Evolutionary conservation across 1,140 invertebrate genomes (phyloP).

Genomic region (Danaus melanippus): DNA sequence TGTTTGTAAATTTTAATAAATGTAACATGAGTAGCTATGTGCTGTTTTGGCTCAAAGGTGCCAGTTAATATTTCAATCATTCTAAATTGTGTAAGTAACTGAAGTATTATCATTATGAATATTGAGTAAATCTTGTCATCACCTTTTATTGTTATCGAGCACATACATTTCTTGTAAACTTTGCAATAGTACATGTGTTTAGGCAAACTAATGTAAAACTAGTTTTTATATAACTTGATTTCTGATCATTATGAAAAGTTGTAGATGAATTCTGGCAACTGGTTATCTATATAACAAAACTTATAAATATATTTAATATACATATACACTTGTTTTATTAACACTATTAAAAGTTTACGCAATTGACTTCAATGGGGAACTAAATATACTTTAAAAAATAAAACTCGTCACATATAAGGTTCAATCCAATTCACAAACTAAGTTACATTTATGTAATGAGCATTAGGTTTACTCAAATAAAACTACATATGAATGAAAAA

Average conservation of each 20-base stretch:
- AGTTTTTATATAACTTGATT: constrained; percentile 3
- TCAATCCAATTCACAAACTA: background rate
- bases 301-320: constrained; percentile 27
- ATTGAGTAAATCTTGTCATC: too few species aligned
- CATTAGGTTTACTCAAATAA: constrained; percentile 8
- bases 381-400: too few species aligned
- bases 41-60: too few species aligned
- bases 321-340: background rate
- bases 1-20: too few species aligned
- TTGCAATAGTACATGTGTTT: constrained; percentile 2
- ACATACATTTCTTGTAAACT: constrained; percentile 1
- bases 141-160: background rate
- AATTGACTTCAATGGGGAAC: too few species aligned
- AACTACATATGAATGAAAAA: constrained; percentile 38
- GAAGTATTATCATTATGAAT: too few species aligned
- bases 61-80: too few species aligned
- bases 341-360: too few species aligned
- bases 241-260: constrained; percentile 1
- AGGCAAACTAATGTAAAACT: constrained; percentile 3
- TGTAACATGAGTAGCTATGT: too few species aligned
- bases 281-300: constrained; percentile 12
- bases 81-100: too few species aligned
- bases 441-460: constrained; percentile 7
- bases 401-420: too few species aligned
- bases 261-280: constrained; percentile 9